Conservation (phyloP, 2,113 vertebrate genomes). For the Cephalopholis sonnerati region DNA sequence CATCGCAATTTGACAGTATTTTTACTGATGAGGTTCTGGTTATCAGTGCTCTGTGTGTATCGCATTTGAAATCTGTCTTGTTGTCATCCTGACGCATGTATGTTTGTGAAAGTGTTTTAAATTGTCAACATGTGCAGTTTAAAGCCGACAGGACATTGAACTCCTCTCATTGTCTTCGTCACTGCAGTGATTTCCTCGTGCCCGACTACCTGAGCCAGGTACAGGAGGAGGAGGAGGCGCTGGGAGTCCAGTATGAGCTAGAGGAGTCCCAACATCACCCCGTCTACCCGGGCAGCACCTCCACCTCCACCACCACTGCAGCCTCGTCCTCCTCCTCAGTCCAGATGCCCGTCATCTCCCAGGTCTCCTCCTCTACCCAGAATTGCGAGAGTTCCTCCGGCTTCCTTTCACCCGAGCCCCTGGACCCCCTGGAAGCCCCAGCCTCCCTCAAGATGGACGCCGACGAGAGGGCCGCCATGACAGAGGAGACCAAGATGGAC, state of each 20-base stretch:
- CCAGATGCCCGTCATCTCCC: slow-evolving; percentile 87
- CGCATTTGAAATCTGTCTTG: background rate
- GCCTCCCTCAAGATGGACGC: slow-evolving; percentile 85
- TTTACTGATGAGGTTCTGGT: background rate
- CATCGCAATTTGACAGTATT: background rate
- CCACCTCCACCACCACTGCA: slow-evolving; percentile 79
- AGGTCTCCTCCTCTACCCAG: slow-evolving; percentile 98
- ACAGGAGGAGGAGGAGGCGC: slow-evolving; percentile 93
- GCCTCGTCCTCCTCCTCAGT: slow-evolving; percentile 87
- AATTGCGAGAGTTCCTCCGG: slow-evolving; percentile 91
- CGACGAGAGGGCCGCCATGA: slow-evolving; percentile 58
- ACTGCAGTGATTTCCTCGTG: slow-evolving; percentile 95
- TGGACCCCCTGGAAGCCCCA: slow-evolving; percentile 90
- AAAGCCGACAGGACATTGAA: background rate
- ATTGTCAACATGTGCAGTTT: background rate
- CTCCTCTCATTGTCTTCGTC: slow-evolving; percentile 32
- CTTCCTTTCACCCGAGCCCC: slow-evolving; percentile 86
- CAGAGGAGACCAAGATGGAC: slow-evolving; percentile 85
- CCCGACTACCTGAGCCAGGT: slow-evolving; percentile 99
- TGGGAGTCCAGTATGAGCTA: slow-evolving; percentile 93
- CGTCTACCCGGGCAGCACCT: slow-evolving; percentile 88
- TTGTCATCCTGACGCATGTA: background rate
- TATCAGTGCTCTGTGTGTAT: background rate
- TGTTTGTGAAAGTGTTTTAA: slow-evolving; percentile 6
- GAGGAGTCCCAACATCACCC: slow-evolving; percentile 91